Base-by-base conservation (phyloP, 2,888 invertebrate genomes). In the Cyrtodaria siliqua region DNA sequence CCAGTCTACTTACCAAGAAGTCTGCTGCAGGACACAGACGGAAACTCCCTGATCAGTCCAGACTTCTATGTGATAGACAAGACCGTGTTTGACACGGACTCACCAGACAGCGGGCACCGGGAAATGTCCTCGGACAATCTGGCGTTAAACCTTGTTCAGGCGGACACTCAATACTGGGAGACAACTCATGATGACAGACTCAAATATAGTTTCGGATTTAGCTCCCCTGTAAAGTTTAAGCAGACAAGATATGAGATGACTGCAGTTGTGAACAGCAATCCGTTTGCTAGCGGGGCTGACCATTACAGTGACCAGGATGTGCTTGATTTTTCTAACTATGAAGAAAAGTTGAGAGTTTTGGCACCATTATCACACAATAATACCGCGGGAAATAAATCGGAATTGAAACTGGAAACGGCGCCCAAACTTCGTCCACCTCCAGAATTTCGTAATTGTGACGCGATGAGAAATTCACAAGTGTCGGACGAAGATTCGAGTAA, bases 91-190 rank as follows among this genome's bases (percentile, higher is more conserved):
- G 89, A 89, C 50, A 87, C 90, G n/a, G 92, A 91, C 55, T 92
- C 92, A 12, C 92, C 92, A 1, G 92, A 92, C 83, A 91, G 91
- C 64, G 92, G 92, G 16, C 92, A 92, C 79, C 86, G 87, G 40
- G 92, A 92, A 80, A 92, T 92, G 92, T 92, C 91, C 14, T 89
- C 90, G 0, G 91, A 91, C 62, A 90, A 86, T 57, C 82, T 91
- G 55, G 79, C 87, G 9, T 73, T 82, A 56, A 84, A 81, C 38
- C 56, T 83, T n/a, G 77, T 77, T 12, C 80, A 84, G 24, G 63
- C 78, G 0, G 87, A 89, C 38, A 66, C 69, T 61, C 83, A 79
- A n/a, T 86, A 85, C 68, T 89, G 89, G 90, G 76, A 76, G 14
- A 50, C 70, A 26, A 64, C 78, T 20, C 75, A 78, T 2, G 82